Evolutionary conservation across 2,113 vertebrate species (phyloP), one percentile per base, ranked within the genome.

Genomic region (Macquaria ambigua): DNA sequence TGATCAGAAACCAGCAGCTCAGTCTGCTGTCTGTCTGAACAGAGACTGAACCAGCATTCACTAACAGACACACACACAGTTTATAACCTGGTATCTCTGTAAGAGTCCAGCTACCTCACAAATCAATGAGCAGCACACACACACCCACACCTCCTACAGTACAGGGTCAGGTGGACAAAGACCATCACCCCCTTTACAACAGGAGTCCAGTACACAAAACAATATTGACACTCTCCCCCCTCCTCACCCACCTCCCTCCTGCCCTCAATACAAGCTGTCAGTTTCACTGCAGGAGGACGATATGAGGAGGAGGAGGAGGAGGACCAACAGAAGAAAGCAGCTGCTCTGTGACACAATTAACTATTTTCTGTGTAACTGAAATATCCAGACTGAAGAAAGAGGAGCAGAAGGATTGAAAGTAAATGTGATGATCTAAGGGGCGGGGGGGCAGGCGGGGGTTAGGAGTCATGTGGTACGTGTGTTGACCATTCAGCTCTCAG

Each of bases 241-340:
- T 9, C 61, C 12, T 12, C 59, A 1, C 4, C 41, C 43, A 1
- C 53, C 77, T 25, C 66, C 58, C 67, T 6, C 18, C 34, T 25
- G 75, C 68, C 79, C 79, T 82, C 74, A 82, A 78, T 87, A 48
- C 74, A 78, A 78, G 56, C 85, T 87, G 85, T 87, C 85, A 87
- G 68, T 53, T 69, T 79, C 43, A 43, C 79, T 59, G 20, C 68
- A 86, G 69, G 61, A 78, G 74, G 68, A 81, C 1, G 72, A 64
- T 1, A 23, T 1, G 78, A 5, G 9, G 16, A 62, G 43, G 23
- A 34, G 43, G 23, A 34, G 67, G 25, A 61, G 31, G 28, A 53
- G 31, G 56, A 43, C 46, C 18, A 5, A 18, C 48, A 50, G 48
- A 4, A 48, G 46, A 37, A 73, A n/a, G 21, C 53, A 56, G 53